phyloP scores from a whole-genome alignment of 2,113 vertebrate species.

The Podarcis cretensis region DNA sequence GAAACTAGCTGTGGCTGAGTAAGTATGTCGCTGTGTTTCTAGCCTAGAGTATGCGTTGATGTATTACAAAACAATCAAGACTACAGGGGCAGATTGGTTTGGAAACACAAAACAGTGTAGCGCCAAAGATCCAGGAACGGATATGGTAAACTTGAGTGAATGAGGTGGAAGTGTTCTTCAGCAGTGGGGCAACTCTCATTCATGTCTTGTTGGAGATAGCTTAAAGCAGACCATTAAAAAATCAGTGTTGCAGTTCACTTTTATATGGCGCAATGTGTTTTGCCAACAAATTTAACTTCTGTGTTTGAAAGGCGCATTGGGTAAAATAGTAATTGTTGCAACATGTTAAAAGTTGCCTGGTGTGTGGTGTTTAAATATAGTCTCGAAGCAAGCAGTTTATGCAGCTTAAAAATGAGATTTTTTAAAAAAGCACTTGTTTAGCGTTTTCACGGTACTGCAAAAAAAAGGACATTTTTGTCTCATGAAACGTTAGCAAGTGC shows the following conservation, averaged over 20 bases:
- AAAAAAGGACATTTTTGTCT: not conserved
- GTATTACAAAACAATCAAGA: not conserved
- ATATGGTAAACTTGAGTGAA: not conserved
- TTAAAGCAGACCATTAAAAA: not conserved
- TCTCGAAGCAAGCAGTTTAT: not conserved
- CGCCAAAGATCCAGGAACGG: not conserved
- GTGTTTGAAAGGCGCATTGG: not conserved
- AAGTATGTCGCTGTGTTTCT: constrained; percentile 64
- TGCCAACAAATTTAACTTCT: not conserved
- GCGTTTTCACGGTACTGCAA: not conserved
- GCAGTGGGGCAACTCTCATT: not conserved
- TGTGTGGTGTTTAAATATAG: too few relatives aligned
- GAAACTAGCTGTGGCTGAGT: constrained; percentile 84
- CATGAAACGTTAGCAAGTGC: not conserved
- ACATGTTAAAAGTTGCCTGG: not conserved
- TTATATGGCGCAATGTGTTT: not conserved
- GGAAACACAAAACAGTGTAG: not conserved
- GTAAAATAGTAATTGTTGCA: not conserved
- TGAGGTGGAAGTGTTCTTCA: not conserved
- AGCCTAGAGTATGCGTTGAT: not conserved
- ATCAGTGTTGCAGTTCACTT: not conserved
- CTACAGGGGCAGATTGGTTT: not conserved
- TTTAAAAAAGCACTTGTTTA: not conserved
- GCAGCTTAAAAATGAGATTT: not conserved
- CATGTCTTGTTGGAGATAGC: not conserved